Evolutionary conservation across 2,888 invertebrate genomes (phyloP), one percentile per base, ranked within the genome.

Genomic region (Epirrita christyi): DNA sequence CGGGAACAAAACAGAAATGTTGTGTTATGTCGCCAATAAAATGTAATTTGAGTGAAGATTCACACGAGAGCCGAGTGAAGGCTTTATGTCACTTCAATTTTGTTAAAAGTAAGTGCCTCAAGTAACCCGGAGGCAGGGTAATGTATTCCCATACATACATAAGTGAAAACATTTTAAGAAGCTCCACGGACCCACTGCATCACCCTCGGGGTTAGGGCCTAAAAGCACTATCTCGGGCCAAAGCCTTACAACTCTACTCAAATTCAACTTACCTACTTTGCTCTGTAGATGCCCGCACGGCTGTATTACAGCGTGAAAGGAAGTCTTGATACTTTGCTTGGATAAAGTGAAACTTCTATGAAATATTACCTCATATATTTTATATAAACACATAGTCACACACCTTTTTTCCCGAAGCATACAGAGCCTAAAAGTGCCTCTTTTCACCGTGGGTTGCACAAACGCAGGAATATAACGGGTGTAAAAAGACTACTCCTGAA

Each of bases 161-260:
- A 88, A 89, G 92, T 88, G 91, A 89, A 90, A 89, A 92, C 91
- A 89, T 91, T 92, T 92, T 91, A 91, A 91, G 89, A 90, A 90
- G 88, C 90, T 90, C 88, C 79, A 80, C 89, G 90, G 90, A 86
- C 89, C 85, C 85, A 80, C 88, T 89, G 90, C 88, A 87, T 85
- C 89, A 90, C 92, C 92, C 90, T 83, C 81, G 92, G 92, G 92
- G 91, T 89, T 90, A 90, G 88, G 88, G 90, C 92, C 92, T 92
- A 92, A 92, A 92, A 92, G 92, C 92, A 92, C 92, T 92, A 92
- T 92, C 92, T 88, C 88, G 73, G 90, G 89, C 88, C 90, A 90
- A 91, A 91, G 92, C 91, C 88, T 88, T 90, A 91, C 91, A 92
- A 91, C 90, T 92, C 92, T 88, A 89, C 92, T 90, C 89, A 87